Evolutionary conservation across 2,113 vertebrate species (phyloP).

Genomic region (Channa maculata): DNA sequence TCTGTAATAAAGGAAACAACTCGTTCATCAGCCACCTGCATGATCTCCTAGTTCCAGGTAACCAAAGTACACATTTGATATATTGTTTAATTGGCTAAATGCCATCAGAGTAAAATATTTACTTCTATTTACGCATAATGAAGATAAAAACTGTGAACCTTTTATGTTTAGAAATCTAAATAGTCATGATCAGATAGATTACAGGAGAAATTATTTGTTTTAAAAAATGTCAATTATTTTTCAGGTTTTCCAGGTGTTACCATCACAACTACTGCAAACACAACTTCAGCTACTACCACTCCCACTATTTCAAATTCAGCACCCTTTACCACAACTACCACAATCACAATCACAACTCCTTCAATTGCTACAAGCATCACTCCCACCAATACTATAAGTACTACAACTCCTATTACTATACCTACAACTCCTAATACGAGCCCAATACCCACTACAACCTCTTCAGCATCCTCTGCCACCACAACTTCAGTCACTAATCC

Average conservation of each 20-base stretch:
- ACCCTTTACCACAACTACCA: background rate
- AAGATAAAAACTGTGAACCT: no score
- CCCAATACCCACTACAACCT: background rate
- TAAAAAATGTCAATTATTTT: no score
- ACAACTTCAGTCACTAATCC: background rate
- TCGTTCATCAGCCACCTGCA: slow-evolving; percentile 76
- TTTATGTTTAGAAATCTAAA: no score
- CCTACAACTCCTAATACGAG: background rate
- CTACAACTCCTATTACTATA: background rate
- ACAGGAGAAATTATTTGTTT: no score
- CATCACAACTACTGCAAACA: background rate
- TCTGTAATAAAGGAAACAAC: slow-evolving; percentile 77
- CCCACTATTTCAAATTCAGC: background rate
- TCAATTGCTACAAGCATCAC: background rate
- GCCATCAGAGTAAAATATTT: no score
- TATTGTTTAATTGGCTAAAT: no score
- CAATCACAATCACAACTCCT: background rate
- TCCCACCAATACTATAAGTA: background rate
- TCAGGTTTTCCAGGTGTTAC: background rate
- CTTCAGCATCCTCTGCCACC: background rate
- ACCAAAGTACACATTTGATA: background rate
- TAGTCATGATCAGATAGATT: no score
- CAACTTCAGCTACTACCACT: background rate
- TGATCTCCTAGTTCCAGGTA: slow-evolving; percentile 60
- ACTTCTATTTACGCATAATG: no score